Evolutionary conservation across 2,888 invertebrate species (phyloP).

Genomic region (Dastarcus helophoroides): DNA sequence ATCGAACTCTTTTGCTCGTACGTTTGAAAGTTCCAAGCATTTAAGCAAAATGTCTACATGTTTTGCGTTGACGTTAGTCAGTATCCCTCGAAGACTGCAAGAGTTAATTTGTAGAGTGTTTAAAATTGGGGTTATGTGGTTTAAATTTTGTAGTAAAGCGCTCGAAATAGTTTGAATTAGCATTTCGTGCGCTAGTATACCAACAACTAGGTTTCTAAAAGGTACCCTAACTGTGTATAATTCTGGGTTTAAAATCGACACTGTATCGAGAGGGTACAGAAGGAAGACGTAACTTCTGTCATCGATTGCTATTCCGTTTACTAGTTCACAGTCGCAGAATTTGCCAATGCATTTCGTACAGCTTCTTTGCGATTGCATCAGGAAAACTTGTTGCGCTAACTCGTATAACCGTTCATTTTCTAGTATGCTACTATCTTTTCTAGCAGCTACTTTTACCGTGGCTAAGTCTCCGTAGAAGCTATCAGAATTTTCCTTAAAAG

Average conservation of each 20-base stretch:
- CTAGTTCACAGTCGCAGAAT: conserved; percentile 35
- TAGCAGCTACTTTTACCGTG: conserved; percentile 86
- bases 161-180: conserved; percentile 83
- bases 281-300: conserved; percentile 84
- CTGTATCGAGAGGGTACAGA: conserved; percentile 65
- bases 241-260: conserved; percentile 60
- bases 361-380: conserved; percentile 40
- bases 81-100: conserved; percentile 32
- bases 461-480: conserved; percentile 90
- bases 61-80: conserved; percentile 41
- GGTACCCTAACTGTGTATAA: conserved; percentile 75
- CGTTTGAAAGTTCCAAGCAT: conserved; percentile 72
- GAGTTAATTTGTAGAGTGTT: conserved; percentile 36
- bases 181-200: conserved; percentile 85
- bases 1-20: conserved; percentile 77
- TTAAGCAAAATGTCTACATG: conserved; percentile 62
- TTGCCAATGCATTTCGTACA: conserved; percentile 32
- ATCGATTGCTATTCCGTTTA: conserved; percentile 48
- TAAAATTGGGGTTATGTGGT: conserved; percentile 35
- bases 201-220: conserved; percentile 76
- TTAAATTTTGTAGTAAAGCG: conserved; percentile 58
- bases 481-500: conserved; percentile 83
- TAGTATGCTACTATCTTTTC: conserved; percentile 72
- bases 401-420: conserved; percentile 79
- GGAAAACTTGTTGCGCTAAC: conserved; percentile 77